These are phyloP conservation scores for Ellobius talpinus DNA, from an alignment of 2,113 vertebrate genomes.

Conservation along the genomic window DNA sequence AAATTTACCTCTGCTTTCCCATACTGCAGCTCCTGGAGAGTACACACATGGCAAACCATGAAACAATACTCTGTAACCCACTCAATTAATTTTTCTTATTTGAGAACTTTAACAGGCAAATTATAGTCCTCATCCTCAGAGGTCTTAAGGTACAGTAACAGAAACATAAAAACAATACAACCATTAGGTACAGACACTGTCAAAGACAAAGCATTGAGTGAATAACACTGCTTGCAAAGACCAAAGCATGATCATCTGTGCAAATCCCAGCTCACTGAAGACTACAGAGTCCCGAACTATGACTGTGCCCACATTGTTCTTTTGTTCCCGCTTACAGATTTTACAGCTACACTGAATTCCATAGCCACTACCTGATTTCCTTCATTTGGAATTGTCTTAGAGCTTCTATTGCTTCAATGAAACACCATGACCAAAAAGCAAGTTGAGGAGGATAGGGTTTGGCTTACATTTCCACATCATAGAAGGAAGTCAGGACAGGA, in stretches of 20 bases:
- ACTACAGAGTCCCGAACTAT: neutral
- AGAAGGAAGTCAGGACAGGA: neutral
- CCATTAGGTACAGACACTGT: neutral
- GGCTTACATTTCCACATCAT: neutral
- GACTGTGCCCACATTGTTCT: neutral
- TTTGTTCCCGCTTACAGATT: neutral
- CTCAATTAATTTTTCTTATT: neutral
- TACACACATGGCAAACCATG: neutral
- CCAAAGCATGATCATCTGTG: neutral
- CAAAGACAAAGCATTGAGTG: neutral
- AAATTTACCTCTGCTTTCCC: neutral
- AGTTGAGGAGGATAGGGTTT: too few species aligned
- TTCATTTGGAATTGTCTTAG: neutral
- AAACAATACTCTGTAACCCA: neutral
- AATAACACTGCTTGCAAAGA: neutral
- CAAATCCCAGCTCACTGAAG: neutral
- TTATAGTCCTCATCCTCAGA: neutral
- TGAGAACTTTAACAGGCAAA: constrained; percentile 2
- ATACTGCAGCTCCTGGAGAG: neutral
- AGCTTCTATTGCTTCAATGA: neutral
- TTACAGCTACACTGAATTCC: neutral
- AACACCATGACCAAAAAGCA: neutral
- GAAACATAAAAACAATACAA: neutral
- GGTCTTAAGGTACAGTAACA: neutral
- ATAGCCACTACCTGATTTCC: neutral